These are phyloP conservation scores for Cyanistes caeruleus DNA, from an alignment of 2,113 vertebrate genomes.

Conservation along the genomic window DNA sequence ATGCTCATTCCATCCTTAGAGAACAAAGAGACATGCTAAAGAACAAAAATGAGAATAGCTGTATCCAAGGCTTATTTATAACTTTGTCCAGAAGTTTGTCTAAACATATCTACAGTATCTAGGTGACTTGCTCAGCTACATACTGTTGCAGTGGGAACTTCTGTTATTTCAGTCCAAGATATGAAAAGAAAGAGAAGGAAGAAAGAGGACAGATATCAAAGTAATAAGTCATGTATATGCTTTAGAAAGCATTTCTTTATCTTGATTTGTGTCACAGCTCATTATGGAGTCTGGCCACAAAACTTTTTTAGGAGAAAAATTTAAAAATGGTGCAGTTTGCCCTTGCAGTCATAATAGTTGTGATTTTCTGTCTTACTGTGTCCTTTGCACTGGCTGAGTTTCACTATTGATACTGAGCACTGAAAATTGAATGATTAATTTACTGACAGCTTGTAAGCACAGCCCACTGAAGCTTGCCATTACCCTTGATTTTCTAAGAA, in stretches of 20 bases:
- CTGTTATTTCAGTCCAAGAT: constrained; percentile 29
- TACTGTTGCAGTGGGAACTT: constrained; percentile 15
- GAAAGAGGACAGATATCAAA: not conserved
- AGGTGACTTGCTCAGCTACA: constrained; percentile 45
- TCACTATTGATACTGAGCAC: not conserved
- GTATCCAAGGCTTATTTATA: constrained; percentile 64
- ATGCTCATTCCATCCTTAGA: constrained; percentile 57
- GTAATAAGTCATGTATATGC: not conserved
- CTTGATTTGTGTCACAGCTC: constrained; percentile 12
- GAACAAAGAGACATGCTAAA: constrained; percentile 57
- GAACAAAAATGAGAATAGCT: constrained; percentile 63
- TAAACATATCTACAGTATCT: constrained; percentile 61
- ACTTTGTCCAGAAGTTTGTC: constrained; percentile 55
- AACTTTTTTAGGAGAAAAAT: not conserved
- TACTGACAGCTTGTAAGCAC: not conserved
- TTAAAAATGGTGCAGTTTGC: not conserved
- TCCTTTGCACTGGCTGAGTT: not conserved
- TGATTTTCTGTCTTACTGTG: not conserved
- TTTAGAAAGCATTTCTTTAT: constrained; percentile 43
- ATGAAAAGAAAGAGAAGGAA: constrained; percentile 8
- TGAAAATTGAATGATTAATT: not conserved
- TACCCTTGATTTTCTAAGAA: not conserved
- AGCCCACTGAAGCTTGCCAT: not conserved
- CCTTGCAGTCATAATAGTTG: not conserved
- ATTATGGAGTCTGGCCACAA: not conserved